Conservation (phyloP, 2,888 invertebrate species). For the Lycaena phlaeas region DNA sequence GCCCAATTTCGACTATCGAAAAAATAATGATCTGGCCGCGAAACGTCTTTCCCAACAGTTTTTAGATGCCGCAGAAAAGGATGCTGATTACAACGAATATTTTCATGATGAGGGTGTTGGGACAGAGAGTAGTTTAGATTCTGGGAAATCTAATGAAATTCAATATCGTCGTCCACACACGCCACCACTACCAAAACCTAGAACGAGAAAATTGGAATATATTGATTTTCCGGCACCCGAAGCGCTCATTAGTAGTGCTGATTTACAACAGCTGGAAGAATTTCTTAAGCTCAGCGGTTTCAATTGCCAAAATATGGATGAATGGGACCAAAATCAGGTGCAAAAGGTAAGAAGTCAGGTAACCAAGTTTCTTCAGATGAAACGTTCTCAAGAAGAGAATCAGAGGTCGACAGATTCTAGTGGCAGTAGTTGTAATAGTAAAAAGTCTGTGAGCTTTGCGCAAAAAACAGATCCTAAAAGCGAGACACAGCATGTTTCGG, state of each 20-base stretch:
- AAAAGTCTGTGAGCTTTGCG: constrained; percentile 86
- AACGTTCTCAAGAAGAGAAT: constrained; percentile 78
- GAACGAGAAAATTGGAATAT: constrained; percentile 62
- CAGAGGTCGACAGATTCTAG: constrained; percentile 74
- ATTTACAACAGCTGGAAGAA: constrained; percentile 79
- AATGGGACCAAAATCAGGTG: constrained; percentile 79
- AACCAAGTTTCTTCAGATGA: constrained; percentile 79
- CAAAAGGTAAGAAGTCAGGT: constrained; percentile 80
- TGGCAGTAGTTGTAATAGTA: constrained; percentile 73
- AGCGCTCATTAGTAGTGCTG: constrained; percentile 72
- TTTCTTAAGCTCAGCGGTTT: constrained; percentile 81
- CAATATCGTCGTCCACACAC: constrained; percentile 65
- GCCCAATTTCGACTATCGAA: constrained; percentile 54
- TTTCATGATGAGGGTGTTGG: constrained; percentile 77
- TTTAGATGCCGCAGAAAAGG: constrained; percentile 67
- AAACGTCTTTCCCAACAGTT: constrained; percentile 67
- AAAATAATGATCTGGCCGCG: constrained; percentile 68
- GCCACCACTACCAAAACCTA: constrained; percentile 65
- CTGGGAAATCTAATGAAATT: constrained; percentile 69
- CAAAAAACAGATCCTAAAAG: constrained; percentile 63
- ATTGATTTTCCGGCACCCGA: constrained; percentile 65
- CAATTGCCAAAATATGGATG: constrained; percentile 77
- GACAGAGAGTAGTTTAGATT: constrained; percentile 73
- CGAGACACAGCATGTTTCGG: constrained; percentile 46
- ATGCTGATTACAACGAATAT: constrained; percentile 67